Conservation (phyloP, 2,888 invertebrate species). For the Apotomis capreana region DNA sequence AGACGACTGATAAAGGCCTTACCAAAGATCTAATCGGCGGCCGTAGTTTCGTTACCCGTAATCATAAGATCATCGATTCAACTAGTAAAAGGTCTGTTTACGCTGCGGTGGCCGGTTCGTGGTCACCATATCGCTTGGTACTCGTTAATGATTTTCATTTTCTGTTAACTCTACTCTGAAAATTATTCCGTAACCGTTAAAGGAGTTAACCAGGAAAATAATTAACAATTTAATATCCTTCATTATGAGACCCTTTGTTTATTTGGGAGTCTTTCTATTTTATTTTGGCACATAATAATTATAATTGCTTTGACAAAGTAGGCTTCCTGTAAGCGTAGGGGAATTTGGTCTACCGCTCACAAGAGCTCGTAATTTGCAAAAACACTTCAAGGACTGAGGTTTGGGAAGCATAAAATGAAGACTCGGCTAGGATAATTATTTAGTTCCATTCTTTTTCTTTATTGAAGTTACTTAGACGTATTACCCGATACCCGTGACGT, state of each 20-base stretch:
- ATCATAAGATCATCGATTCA: no score
- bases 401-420: neutral
- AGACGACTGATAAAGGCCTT: no score
- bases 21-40: no score
- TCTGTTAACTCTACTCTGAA: no score
- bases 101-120: no score
- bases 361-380: neutral
- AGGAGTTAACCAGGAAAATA: neutral
- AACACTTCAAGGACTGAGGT: neutral
- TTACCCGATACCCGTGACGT: no score
- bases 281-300: neutral
- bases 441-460: neutral
- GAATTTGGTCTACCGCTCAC: neutral
- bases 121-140: no score
- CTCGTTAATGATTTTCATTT: no score
- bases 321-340: neutral
- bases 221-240: neutral
- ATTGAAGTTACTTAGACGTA: no score
- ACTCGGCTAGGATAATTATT: neutral
- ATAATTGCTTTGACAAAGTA: constrained; percentile 1
- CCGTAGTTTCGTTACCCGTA: no score
- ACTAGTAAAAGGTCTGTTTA: no score
- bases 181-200: neutral
- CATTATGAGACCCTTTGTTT: neutral
- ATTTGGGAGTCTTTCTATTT: neutral